phyloP scores from a whole-genome alignment of 1,140 invertebrate species.

The Tetramorium alpestre region DNA sequence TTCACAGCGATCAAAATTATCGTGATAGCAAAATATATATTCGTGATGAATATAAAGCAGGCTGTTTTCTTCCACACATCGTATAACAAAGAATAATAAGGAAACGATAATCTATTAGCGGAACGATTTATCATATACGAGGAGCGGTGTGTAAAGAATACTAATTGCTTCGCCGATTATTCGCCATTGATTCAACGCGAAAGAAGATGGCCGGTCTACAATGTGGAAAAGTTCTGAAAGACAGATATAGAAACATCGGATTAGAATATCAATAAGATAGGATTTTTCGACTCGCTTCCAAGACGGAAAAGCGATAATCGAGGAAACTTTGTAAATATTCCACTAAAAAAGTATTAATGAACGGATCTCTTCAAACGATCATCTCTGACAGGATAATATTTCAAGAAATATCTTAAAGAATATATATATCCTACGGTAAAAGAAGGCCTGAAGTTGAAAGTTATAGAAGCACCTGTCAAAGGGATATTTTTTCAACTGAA shows the following conservation, averaged over 20 bases:
- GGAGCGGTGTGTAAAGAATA: not conserved
- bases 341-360: not conserved
- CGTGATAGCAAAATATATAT: not conserved
- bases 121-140: constrained; percentile 7
- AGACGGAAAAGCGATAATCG: not conserved
- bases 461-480: not conserved
- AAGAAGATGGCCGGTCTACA: not conserved
- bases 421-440: not conserved
- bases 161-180: constrained; percentile 18
- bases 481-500: not conserved
- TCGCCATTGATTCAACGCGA: not conserved
- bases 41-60: not conserved
- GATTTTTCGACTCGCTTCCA: constrained; percentile 24
- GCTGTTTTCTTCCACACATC: constrained; percentile 8
- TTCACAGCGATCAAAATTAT: not conserved
- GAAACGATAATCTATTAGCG: constrained; percentile 1
- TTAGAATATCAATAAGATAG: not conserved
- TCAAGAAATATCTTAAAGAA: not conserved
- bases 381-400: not conserved
- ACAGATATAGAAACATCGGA: not conserved
- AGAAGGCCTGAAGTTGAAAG: not conserved
- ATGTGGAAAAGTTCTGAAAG: not conserved
- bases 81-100: not conserved
- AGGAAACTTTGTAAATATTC: not conserved
- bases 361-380: no score